These are phyloP conservation scores for Cydia strobilella DNA, from an alignment of 1,140 invertebrate species.

Conservation along the genomic window DNA sequence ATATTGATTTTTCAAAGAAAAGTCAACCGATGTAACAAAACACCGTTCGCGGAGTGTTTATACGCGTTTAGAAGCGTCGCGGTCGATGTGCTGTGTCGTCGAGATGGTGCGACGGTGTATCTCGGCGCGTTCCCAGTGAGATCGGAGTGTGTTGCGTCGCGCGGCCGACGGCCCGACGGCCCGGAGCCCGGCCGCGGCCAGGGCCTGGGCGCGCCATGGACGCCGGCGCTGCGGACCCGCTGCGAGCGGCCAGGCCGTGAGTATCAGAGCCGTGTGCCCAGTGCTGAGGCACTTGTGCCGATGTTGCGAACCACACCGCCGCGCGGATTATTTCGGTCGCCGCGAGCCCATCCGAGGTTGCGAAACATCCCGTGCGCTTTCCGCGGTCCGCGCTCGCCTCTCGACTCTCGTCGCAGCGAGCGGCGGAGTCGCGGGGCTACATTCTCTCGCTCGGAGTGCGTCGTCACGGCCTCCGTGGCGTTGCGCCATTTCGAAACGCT, in stretches of 20 bases:
- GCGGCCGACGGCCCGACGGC: slow-evolving; percentile 70
- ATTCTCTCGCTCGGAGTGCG: slow-evolving; percentile 68
- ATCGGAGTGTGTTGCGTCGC: slow-evolving; percentile 76
- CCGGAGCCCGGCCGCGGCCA: slow-evolving; percentile 74
- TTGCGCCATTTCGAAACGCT: slow-evolving; percentile 77
- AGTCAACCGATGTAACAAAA: slow-evolving; percentile 81
- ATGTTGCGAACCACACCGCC: slow-evolving; percentile 47
- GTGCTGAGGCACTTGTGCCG: slow-evolving; percentile 43
- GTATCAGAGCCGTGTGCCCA: slow-evolving; percentile 59
- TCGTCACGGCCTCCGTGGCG: slow-evolving; percentile 75
- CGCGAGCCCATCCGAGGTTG: slow-evolving; percentile 67
- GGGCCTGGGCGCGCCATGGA: slow-evolving; percentile 75
- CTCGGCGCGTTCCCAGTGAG: slow-evolving; percentile 75
- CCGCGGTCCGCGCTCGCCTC: slow-evolving; percentile 59
- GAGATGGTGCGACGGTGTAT: slow-evolving; percentile 75
- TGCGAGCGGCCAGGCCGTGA: slow-evolving; percentile 75
- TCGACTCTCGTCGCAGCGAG: slow-evolving; percentile 27
- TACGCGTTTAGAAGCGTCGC: slow-evolving; percentile 73
- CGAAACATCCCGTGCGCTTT: slow-evolving; percentile 64
- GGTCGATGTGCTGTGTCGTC: slow-evolving; percentile 74
- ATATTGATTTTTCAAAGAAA: slow-evolving; percentile 82
- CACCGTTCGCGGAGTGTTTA: slow-evolving; percentile 79
- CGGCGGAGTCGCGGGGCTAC: slow-evolving; percentile 52
- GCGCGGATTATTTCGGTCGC: slow-evolving; percentile 73
- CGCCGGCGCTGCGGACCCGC: slow-evolving; percentile 74